Percentiles rank a stretch among this genome's conserved stretches.
phyloP scores from a whole-genome alignment of 92 coral and sea anemone genomes.

The Zoanthus solanderi region DNA sequence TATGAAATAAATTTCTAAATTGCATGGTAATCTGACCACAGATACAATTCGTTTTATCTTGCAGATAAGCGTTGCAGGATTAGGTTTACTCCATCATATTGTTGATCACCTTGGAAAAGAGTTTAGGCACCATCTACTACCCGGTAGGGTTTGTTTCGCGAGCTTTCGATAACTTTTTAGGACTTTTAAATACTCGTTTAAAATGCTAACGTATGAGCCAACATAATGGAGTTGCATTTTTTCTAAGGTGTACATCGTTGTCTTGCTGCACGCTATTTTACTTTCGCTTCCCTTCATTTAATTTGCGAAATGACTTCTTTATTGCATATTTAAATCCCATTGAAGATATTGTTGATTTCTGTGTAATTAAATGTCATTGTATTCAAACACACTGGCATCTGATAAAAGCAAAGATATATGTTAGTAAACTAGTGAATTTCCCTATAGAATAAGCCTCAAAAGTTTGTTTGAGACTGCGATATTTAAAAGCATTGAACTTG shows the following conservation, averaged over 20 bases:
- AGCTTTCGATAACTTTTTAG: slow-evolving; percentile 12
- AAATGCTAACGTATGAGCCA: background rate
- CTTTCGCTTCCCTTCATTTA: background rate
- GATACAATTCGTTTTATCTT: slow-evolving; percentile 39
- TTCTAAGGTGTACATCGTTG: background rate
- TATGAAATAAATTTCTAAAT: background rate
- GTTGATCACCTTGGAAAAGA: slow-evolving; percentile 84
- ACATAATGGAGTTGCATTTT: background rate
- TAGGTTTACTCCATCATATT: slow-evolving; percentile 87
- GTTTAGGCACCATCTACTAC: slow-evolving; percentile 85
- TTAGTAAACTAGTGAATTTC: background rate
- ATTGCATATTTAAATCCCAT: background rate
- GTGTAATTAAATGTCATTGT: background rate
- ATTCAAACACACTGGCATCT: background rate
- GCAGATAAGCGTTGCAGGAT: slow-evolving; percentile 92
- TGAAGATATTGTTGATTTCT: background rate
- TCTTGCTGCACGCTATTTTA: background rate
- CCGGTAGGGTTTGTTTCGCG: slow-evolving; percentile 67
- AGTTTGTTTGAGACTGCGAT: background rate
- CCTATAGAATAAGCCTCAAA: background rate
- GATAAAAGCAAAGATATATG: background rate
- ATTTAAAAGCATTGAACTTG: background rate
- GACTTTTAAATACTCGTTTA: background rate
- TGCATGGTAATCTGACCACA: background rate
- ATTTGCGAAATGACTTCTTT: background rate